Base-by-base conservation (phyloP, 2,888 invertebrate species). In the Agapostemon virescens region DNA sequence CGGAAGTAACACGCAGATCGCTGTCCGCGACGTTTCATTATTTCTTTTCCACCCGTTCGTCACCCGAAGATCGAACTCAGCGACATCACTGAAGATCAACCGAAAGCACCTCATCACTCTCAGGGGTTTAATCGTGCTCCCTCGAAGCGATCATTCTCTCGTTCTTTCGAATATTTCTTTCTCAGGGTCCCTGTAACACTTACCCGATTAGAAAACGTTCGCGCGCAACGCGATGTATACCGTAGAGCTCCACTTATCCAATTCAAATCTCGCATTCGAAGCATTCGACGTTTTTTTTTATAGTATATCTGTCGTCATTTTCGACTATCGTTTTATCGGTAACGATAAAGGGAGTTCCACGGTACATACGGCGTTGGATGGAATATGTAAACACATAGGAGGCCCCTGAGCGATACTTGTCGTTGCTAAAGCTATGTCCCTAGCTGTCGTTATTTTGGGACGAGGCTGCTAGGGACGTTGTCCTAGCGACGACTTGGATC, bases 31-130 rank as follows among this genome's bases (percentile, higher is more conserved):
- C 63, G 7, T 33, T 61, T 67, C 67, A 33, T 69, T 67, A 49
- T 78, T 80, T 23, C 52, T 38, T 73, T 79, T 64, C 20, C 69
- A 45, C 38, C 36, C 23, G 45, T 36, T 64, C 64, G 68, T 58
- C 55, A 69, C 20, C 23, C 38, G 79, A 80, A 66, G 40, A 73
- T 23, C 7, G n/a, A n/a, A 9, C 49, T n/a, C 67, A 1, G 33
- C 67, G 36, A 7, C 66, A n/a, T 52, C 49, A 23, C 61, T 11
- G 61, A 61, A 61, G 61, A 33, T 33, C 33, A 5, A 61, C 61
- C 61, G 33, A 61, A 61, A 33, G 11, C 61, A 61, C 20, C 33
- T 61, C 33, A 33, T 61, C 61, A 1, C 33, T 11, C 20, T 2
- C 33, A 33, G 30, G 33, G 20, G 11, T 33, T 20, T 30, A 61